Conservation (phyloP, 1,140 invertebrate genomes). For the Penaeus vannamei region DNA sequence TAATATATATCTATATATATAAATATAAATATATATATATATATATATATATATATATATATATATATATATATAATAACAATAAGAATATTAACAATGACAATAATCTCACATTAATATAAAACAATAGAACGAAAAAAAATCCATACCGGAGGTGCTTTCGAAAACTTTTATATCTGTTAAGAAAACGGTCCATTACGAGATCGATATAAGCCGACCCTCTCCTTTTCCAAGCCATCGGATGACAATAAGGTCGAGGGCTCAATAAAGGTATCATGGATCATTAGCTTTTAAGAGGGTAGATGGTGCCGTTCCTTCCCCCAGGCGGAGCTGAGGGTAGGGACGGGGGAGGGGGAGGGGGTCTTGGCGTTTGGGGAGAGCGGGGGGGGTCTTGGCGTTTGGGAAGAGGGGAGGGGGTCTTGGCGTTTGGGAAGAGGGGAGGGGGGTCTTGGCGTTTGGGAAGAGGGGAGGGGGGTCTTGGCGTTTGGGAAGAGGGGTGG, state of each 20-base stretch:
- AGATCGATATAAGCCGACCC: not conserved
- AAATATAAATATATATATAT: no score
- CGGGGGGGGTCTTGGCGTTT: not conserved
- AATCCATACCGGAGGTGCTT: not conserved
- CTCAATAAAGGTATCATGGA: conserved; percentile 37
- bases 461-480: no score
- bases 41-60: no score
- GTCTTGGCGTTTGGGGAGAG: not conserved
- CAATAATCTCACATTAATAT: conserved; percentile 1
- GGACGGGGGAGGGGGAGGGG: no score
- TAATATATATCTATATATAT: no score
- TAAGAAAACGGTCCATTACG: conserved; percentile 8
- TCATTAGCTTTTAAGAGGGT: conserved; percentile 51
- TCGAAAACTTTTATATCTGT: conserved; percentile 3
- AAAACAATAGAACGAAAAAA: conserved; percentile 9
- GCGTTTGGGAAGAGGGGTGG: no score
- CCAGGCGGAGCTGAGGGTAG: no score
- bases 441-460: no score
- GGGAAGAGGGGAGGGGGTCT: no score
- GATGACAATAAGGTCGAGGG: conserved; percentile 48
- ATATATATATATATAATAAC: no score
- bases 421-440: no score
- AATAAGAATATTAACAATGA: not conserved
- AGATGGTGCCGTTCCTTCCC: conserved; percentile 18
- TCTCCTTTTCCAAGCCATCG: conserved; percentile 41